Conservation (phyloP, 1,140 invertebrate genomes). For the Drosophila leontia region DNA sequence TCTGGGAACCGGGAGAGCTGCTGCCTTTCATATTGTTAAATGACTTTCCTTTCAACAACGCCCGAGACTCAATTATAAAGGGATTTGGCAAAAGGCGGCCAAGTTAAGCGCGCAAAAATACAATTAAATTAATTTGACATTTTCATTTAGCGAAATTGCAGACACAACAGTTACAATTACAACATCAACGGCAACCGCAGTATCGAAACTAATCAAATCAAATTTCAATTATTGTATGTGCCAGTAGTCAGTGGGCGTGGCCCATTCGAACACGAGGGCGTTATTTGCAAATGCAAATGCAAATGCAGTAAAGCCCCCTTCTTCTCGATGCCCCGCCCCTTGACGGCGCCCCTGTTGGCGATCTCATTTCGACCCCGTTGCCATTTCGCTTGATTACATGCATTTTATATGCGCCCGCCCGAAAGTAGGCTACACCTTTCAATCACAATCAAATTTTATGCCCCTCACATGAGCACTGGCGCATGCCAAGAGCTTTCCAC, state of each 20-base stretch:
- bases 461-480: conserved; percentile 37
- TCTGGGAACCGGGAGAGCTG: conserved; percentile 13
- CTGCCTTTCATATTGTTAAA: conserved; percentile 59
- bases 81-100: conserved; percentile 56
- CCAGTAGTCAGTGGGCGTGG: conserved; percentile 53
- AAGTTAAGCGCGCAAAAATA: conserved; percentile 54
- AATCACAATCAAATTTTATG: conserved; percentile 84
- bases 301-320: conserved; percentile 20
- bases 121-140: conserved; percentile 64
- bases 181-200: conserved; percentile 29
- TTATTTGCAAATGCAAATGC: conserved; percentile 63
- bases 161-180: conserved; percentile 23
- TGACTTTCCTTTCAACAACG: conserved; percentile 36
- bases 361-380: conserved; percentile 53
- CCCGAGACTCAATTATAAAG: conserved; percentile 69
- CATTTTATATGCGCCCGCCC: conserved; percentile 78
- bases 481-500: conserved; percentile 14
- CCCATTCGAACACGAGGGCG: conserved; percentile 14
- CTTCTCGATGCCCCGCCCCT: background rate
- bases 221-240: conserved; percentile 79
- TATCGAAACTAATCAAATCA: conserved; percentile 81
- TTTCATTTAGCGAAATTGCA: conserved; percentile 41
- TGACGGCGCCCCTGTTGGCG: conserved; percentile 8
- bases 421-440: conserved; percentile 83
- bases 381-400: conserved; percentile 83